Percentiles rank a stretch among this genome's conserved stretches.
Evolutionary conservation across 2,888 invertebrate species (phyloP).

Genomic region (Agriopis aurantiaria): DNA sequence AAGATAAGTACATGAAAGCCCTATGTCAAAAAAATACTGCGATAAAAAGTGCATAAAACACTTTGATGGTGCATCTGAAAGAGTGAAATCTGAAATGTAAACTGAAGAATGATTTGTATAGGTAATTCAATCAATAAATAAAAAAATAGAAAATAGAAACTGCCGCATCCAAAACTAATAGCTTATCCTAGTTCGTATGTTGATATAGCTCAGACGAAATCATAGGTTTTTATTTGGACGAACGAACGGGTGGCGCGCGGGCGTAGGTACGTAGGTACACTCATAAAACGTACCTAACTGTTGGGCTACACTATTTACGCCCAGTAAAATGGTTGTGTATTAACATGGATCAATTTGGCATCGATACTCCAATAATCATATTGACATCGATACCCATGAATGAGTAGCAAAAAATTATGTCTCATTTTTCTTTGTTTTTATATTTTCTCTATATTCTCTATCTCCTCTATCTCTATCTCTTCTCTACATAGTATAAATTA

Average conservation of each 20-base stretch:
- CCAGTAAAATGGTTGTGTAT: constrained; percentile 27
- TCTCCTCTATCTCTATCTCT: too few species aligned
- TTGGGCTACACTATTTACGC: constrained; percentile 50
- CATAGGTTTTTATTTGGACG: constrained; percentile 61
- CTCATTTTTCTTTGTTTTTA: too few species aligned
- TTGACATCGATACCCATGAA: too few species aligned
- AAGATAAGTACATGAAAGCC: neutral
- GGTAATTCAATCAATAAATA: too few species aligned
- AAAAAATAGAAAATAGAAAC: neutral
- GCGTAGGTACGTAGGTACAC: constrained; percentile 45
- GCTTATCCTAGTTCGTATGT: constrained; percentile 29
- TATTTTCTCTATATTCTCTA: too few species aligned
- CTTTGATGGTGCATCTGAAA: neutral
- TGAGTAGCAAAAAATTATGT: too few species aligned
- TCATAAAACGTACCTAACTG: constrained; percentile 63
- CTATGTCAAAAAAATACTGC: neutral
- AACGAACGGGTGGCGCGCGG: constrained; percentile 51
- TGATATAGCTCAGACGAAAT: constrained; percentile 38
- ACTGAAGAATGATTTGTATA: neutral
- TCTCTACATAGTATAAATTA: too few species aligned
- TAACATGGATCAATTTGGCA: constrained; percentile 21
- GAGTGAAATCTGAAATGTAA: neutral
- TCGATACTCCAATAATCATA: too few species aligned
- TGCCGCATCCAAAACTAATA: constrained; percentile 48
- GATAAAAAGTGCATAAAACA: neutral